A percentile compares a stretch with the other conserved stretches of the same genome.
Evolutionary conservation across 2,888 invertebrate species (phyloP).

Genomic region (Julus scanicus): DNA sequence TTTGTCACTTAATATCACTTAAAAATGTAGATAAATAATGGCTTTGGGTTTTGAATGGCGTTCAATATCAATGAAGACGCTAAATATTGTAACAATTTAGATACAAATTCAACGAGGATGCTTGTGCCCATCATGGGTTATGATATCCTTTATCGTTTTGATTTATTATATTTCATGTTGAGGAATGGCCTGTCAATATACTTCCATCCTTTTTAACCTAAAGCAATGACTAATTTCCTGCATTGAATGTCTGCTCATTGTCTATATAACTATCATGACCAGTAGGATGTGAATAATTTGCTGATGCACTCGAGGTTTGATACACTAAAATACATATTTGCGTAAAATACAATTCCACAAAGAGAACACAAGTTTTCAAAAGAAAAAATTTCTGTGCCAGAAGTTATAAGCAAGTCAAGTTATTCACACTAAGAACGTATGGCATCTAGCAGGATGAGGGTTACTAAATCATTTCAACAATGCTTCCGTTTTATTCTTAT

Average conservation of each 20-base stretch:
- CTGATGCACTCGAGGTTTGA: not conserved
- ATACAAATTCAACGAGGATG: not conserved
- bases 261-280: not conserved
- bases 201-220: conserved; percentile 17
- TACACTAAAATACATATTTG: no score
- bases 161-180: not conserved
- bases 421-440: no score
- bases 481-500: not conserved
- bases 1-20: no score
- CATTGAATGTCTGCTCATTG: not conserved
- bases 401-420: no score
- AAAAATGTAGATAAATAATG: no score
- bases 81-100: not conserved
- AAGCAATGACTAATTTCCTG: conserved; percentile 7
- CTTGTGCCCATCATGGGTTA: not conserved
- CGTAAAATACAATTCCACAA: no score
- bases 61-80: not conserved
- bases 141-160: conserved; percentile 15
- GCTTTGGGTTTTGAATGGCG: no score
- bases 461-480: no score
- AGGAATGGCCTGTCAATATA: not conserved
- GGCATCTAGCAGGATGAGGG: not conserved
- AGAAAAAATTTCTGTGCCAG: no score
- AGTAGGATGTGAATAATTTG: not conserved
- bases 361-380: no score